Evolutionary conservation across 2,113 vertebrate species (phyloP).

Genomic region (Pteronura brasiliensis): DNA sequence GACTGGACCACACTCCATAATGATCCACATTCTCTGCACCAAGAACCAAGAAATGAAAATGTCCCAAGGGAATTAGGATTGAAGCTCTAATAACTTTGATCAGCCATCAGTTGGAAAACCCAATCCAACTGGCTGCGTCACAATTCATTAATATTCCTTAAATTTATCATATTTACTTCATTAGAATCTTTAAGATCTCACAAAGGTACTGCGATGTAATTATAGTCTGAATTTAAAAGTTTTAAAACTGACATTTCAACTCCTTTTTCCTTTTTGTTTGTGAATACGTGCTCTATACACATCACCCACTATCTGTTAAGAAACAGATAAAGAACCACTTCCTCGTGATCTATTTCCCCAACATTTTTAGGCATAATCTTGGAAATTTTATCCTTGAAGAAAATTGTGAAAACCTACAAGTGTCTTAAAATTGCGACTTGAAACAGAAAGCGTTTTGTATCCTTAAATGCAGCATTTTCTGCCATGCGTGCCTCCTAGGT

Average conservation of each 20-base stretch:
- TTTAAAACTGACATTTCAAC: background rate
- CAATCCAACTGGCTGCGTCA: background rate
- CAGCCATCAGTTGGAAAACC: background rate
- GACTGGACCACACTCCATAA: background rate
- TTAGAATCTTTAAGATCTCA: background rate
- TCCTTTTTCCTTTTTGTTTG: background rate
- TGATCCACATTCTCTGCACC: background rate
- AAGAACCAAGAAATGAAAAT: background rate
- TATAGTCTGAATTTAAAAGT: background rate
- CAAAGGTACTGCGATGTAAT: background rate
- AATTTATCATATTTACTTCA: background rate
- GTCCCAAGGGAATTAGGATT: background rate
- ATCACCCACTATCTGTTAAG: background rate
- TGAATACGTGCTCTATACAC: rapidly evolving
- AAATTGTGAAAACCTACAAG: background rate
- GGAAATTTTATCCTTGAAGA: background rate
- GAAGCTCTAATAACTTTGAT: background rate
- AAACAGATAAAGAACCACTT: background rate
- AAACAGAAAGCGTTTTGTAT: background rate
- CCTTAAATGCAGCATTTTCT: background rate
- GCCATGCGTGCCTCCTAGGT: background rate
- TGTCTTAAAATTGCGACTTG: background rate
- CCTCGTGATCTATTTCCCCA: no score
- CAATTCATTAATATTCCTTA: background rate
- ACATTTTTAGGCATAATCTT: background rate